Conservation (phyloP, 2,888 invertebrate species). For the Halictus quadricinctus region DNA sequence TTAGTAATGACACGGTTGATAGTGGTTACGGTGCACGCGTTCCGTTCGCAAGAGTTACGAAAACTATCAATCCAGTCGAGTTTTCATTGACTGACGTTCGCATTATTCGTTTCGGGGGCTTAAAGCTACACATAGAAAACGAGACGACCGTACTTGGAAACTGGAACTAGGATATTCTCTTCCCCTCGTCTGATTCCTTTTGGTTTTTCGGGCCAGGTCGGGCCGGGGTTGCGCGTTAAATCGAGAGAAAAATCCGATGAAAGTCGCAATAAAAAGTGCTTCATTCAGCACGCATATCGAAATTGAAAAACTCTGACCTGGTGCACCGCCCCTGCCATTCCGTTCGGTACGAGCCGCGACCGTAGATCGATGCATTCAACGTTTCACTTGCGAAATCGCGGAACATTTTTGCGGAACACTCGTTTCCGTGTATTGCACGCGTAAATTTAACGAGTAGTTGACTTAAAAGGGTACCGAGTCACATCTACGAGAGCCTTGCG, state of each 20-base stretch:
- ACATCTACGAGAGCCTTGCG: background rate
- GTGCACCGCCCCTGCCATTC: background rate
- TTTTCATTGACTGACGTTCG: background rate
- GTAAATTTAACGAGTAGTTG: background rate
- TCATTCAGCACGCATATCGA: conserved; percentile 35
- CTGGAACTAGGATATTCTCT: conserved; percentile 33
- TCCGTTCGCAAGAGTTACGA: background rate
- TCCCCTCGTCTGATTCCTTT: background rate
- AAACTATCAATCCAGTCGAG: background rate
- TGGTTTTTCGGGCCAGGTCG: background rate
- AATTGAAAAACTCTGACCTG: conserved; percentile 44
- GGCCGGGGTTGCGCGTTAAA: conserved; percentile 26
- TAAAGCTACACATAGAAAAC: conserved; percentile 10
- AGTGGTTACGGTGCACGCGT: background rate
- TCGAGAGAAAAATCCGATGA: conserved; percentile 43
- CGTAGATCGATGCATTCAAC: background rate
- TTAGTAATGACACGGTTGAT: background rate
- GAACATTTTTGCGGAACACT: background rate
- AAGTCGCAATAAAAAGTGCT: conserved; percentile 45
- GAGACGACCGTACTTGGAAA: conserved; percentile 1
- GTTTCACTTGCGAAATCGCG: conserved; percentile 20
- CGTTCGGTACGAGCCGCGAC: background rate
- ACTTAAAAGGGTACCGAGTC: background rate
- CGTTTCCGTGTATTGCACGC: background rate
- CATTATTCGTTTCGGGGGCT: background rate